Evolutionary conservation across 2,888 invertebrate species (phyloP), one percentile per base, ranked within the genome.

Genomic region (Polydrusus cervinus): DNA sequence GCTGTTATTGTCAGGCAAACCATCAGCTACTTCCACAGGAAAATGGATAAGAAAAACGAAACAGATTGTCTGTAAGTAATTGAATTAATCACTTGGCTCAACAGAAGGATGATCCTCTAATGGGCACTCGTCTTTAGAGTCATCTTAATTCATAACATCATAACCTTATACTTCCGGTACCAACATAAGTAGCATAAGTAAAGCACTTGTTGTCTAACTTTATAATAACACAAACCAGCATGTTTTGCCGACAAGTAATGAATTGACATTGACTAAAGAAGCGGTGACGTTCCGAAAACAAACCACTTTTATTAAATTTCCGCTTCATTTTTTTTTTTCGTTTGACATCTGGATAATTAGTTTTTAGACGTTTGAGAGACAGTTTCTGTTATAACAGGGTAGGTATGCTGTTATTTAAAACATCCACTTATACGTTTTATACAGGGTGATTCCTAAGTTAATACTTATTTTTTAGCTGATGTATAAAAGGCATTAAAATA

Each of bases 241-340:
- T 71, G 71, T 71, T 71, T 64, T 18, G 34, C 64, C 64, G 62
- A 71, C 71, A 64, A 53, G 25, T 71, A 71, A 71, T 71, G 64
- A 64, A 25, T 1, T 25, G 1, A 71, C 53, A 16, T 38, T 34
- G 14, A 34, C 34, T 34, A 34, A 34, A 10, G 10, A 40, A 60
- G 61, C 60, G 14, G 47, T 51, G 71, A 71, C 64, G 71, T 64
- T 55, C 20, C 55, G 25, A 64, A 71, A 71, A 64, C 55, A 71
- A 71, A 71, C 71, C 47, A 61, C 71, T 51, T 49, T 71, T 20
- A 53, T 71, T 62, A 71, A 71, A 64, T 72, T 72, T 67, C 72
- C 72, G 66, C 49, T 72, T 72, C 43, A 43, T 3, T 11, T 51
- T 68, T 68, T 49, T 68, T 68, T 69, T 55, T 55, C 18, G 18